These are phyloP conservation scores for Belonocnema kinseyi DNA, from an alignment of 1,140 invertebrate genomes.

Conservation along the genomic window DNA sequence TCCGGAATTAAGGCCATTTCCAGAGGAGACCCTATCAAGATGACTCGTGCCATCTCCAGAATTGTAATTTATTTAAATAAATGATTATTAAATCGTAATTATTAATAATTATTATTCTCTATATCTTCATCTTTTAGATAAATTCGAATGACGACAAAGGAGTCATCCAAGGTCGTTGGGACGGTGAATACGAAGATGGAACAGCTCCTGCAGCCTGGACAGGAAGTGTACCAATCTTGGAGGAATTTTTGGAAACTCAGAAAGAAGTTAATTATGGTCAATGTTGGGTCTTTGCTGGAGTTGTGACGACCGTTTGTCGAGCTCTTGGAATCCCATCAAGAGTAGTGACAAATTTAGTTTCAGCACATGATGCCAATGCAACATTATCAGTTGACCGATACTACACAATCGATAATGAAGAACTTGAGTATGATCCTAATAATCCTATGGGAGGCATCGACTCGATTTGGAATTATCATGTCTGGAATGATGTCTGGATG, in stretches of 20 bases:
- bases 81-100: neutral
- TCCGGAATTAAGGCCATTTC: slow-evolving; percentile 67
- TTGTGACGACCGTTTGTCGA: slow-evolving; percentile 79
- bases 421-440: slow-evolving; percentile 67
- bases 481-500: slow-evolving; percentile 86
- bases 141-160: slow-evolving; percentile 79
- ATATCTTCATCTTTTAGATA: slow-evolving; percentile 68
- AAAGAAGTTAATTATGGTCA: slow-evolving; percentile 81
- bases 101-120: too few relatives aligned
- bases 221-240: slow-evolving; percentile 77
- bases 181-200: slow-evolving; percentile 80
- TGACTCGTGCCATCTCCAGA: slow-evolving; percentile 83
- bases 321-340: slow-evolving; percentile 80
- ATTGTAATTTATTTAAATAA: slow-evolving; percentile 74
- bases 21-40: slow-evolving; percentile 84
- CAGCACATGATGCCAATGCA: slow-evolving; percentile 80
- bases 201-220: slow-evolving; percentile 77
- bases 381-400: slow-evolving; percentile 80
- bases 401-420: slow-evolving; percentile 74
- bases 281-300: slow-evolving; percentile 83
- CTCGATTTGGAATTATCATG: slow-evolving; percentile 82
- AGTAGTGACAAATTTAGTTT: slow-evolving; percentile 79
- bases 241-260: slow-evolving; percentile 75
- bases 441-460: slow-evolving; percentile 57
- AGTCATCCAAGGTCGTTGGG: slow-evolving; percentile 80